These are phyloP conservation scores for Rostratula benghalensis DNA, from an alignment of 2,113 vertebrate species.

Conservation along the genomic window DNA sequence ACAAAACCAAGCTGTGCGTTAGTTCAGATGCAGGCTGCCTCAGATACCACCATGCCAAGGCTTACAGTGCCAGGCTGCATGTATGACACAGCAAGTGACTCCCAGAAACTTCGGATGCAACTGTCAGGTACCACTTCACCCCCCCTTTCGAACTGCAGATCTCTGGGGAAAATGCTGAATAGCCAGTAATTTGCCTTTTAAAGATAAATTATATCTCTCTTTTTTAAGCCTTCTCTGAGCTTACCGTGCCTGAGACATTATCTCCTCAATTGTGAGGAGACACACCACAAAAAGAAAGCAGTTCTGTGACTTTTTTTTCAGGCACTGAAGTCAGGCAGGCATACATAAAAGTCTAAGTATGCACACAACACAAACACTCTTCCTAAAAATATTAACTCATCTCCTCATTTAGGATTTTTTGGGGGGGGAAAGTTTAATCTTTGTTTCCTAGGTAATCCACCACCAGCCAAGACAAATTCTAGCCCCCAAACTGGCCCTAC, in stretches of 20 bases:
- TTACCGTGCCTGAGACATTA: neutral
- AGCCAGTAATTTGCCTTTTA: neutral
- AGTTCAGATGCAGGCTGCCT: neutral
- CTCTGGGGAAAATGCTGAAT: neutral
- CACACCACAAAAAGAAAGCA: neutral
- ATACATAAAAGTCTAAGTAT: neutral
- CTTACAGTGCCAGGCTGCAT: neutral
- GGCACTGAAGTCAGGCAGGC: accelerated
- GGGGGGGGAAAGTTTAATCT: neutral
- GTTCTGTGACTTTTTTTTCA: neutral
- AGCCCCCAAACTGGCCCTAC: neutral
- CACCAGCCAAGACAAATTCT: neutral
- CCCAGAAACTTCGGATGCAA: neutral
- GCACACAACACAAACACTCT: neutral
- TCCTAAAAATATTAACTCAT: neutral
- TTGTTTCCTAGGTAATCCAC: neutral
- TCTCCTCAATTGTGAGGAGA: neutral
- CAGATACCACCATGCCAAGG: neutral
- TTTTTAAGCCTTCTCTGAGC: neutral
- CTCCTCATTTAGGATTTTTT: neutral
- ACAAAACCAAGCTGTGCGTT: neutral
- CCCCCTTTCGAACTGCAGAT: neutral
- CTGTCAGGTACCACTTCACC: neutral
- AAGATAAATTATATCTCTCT: neutral
- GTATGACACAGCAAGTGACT: neutral